Conservation (phyloP, 2,797 vertebrate species). For the Eupleurogrammus muticus region DNA sequence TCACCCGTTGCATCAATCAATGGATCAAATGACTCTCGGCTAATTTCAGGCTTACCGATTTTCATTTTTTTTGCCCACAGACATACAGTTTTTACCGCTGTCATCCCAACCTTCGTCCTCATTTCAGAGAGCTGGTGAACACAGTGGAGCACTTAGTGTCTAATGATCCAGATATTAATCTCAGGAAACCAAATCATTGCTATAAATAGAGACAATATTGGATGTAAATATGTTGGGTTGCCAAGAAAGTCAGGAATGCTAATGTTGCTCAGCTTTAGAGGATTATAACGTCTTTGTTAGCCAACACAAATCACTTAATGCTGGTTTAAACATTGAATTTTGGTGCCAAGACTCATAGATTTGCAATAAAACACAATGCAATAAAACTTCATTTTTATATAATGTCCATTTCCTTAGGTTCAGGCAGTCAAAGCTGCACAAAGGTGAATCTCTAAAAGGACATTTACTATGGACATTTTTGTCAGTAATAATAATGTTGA, state of each 20-base stretch:
- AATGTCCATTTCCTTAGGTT: background rate
- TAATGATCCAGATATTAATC: background rate
- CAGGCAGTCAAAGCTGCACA: background rate
- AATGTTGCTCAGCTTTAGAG: background rate
- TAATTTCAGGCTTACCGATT: too few relatives aligned
- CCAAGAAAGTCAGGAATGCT: too few relatives aligned
- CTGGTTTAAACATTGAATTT: background rate
- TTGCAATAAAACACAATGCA: too few relatives aligned
- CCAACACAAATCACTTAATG: background rate
- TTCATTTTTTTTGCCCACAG: too few relatives aligned
- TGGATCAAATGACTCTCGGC: too few relatives aligned
- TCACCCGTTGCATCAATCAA: too few relatives aligned
- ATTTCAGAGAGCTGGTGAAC: too few relatives aligned
- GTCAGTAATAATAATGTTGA: background rate
- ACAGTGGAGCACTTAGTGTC: background rate
- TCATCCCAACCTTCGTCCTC: too few relatives aligned
- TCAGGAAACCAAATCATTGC: background rate
- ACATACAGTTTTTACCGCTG: too few relatives aligned
- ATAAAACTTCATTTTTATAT: background rate
- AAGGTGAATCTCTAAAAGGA: background rate
- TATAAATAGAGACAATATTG: background rate
- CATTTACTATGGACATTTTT: background rate
- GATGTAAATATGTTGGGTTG: background rate
- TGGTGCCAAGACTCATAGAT: background rate
- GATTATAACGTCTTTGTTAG: background rate